Base-by-base conservation (phyloP, 1,140 invertebrate genomes). In the Rhagoletis zephyria region DNA sequence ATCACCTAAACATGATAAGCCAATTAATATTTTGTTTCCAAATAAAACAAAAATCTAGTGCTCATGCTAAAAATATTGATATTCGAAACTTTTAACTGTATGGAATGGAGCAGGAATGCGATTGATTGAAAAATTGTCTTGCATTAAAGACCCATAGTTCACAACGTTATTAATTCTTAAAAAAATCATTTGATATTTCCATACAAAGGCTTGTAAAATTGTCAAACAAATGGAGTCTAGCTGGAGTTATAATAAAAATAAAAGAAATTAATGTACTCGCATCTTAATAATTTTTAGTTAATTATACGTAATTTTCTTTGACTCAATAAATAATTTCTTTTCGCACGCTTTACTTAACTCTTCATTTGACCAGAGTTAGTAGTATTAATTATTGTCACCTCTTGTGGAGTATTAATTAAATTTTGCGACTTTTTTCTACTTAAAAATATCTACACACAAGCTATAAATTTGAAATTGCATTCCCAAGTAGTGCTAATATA, bases 361-460 rank as follows among this genome's bases (percentile, higher is more conserved):
- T 56, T 56, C 9, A 19, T 81, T 19, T 30, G 48, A 51, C 48
- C 74, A 56, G 74, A 81, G 74, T 30, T 30, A 30, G 30, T 30
- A 30, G 30, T 30, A 30, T 0, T 30, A 7, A n/a, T 81, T 81
- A 81, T 81, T 81, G 74, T 81, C 74, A 81, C 16, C 19, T 81
- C n/a, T 48, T 7, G 45, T 3, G n/a, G 48, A 81, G 48, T 77
- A 51, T 19, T 77, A 81, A 81, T 81, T 56, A 59, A 48, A 81
- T 16, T 56, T 81, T 81, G 45, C 48, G 42, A 56, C n/a, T 56
- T 81, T 81, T 81, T 81, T 42, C 74, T 81, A 81, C 74, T 81
- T 81, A 81, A 51, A 81, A 51, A 51, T 81, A 81, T 56, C 74
- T 81, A 81, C 16, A 81, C 74, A 81, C 1, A 81, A 81, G 74